Evolutionary conservation across 2,113 vertebrate genomes (phyloP).

Genomic region (Rhinichthys klamathensis): DNA sequence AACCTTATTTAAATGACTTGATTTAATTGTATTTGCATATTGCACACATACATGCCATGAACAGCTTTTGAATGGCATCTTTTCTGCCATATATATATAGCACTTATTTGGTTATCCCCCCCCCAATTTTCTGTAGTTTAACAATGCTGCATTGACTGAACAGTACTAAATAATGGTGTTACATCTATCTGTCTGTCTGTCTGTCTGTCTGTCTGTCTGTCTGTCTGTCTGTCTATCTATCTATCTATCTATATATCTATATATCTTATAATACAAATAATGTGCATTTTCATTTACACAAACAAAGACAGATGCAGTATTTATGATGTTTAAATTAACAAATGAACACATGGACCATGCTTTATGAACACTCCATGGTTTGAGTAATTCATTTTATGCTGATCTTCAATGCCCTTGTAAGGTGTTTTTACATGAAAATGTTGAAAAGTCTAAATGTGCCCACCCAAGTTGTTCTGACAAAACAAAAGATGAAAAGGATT

Average conservation of each 20-base stretch:
- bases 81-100: not conserved
- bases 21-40: not conserved
- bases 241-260: too few relatives aligned
- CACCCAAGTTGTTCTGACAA: conserved; percentile 16
- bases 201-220: too few relatives aligned
- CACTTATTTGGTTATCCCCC: not conserved
- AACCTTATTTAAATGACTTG: not conserved
- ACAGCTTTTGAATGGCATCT: not conserved
- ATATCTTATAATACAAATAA: too few relatives aligned
- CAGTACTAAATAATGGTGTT: too few relatives aligned
- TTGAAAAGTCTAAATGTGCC: conserved; percentile 28
- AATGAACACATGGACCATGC: not conserved
- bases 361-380: conserved; percentile 36
- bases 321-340: not conserved
- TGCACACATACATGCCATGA: not conserved
- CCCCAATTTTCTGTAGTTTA: not conserved
- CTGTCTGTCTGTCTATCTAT: too few relatives aligned
- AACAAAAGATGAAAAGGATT: conserved; percentile 33
- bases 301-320: not conserved
- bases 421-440: conserved; percentile 36
- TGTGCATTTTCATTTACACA: too few relatives aligned
- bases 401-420: conserved; percentile 6
- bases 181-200: too few relatives aligned
- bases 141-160: not conserved
- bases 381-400: conserved; percentile 46